Base-by-base conservation (phyloP, 1,140 invertebrate genomes). In the Drosophila persimilis region DNA sequence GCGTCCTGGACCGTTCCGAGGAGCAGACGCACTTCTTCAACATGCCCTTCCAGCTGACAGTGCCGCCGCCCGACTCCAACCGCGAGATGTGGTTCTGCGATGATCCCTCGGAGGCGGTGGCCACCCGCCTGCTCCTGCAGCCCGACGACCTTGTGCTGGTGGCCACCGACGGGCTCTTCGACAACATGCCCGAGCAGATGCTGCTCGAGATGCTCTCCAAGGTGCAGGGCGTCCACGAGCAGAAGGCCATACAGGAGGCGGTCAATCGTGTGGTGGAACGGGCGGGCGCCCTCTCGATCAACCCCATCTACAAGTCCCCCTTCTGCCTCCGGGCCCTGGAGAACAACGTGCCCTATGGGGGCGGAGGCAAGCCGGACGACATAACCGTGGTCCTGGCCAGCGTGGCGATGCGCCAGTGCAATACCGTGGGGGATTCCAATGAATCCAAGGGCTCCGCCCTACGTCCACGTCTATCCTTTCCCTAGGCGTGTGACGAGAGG, bases 141-240 rank as follows among this genome's bases (percentile, higher is more conserved):
- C 26, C 55, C 1, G 60, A 61, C 1, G 80, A 86, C 51, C 57
- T 84, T 2, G 56, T 85, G 0, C 66, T 84, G 0, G 15, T 80
- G 26, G 80, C 80, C 60, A 84, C 80, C 4, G 80, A 84, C 8
- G 81, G 80, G 0, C 50, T 84, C 6, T 84, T 80, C 47, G 80
- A 84, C 22, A 84, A 84, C 35, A n/a, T 86, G 53, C 73, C 66
- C 24, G 77, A 80, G 17, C 47, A 58, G 31, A n/a, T 80, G 29
- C 26, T 85, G 9, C 55, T 80, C 0, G 8, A 39, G 1, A 66
- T 70, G 2, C 45, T 85, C 4, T 6, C 17, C 0, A 15, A 45
- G 6, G 8, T 56, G 22, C 69, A 73, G 3, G 73, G 51, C 4
- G 56, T 53, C 6, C 64, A 43, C 0, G 39, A 24, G 0, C 7